phyloP scores from a whole-genome alignment of 2,888 invertebrate species.

The Euproctis similis region DNA sequence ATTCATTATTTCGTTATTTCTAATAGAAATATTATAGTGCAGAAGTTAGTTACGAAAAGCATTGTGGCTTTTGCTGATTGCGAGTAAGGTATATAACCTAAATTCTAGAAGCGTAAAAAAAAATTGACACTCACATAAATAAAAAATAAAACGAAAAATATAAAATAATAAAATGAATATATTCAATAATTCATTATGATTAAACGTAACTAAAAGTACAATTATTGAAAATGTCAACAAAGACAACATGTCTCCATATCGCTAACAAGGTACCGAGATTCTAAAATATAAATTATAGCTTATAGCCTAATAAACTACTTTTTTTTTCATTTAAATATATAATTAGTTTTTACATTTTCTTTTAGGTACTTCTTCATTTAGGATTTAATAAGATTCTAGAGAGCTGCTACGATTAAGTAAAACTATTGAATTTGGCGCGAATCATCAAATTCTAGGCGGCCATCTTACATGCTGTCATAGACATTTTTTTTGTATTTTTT shows the following conservation, averaged over 20 bases:
- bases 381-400: constrained; percentile 41
- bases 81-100: constrained; percentile 8
- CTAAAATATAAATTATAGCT: constrained; percentile 42
- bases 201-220: constrained; percentile 62
- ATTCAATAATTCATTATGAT: constrained; percentile 68
- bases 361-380: constrained; percentile 44
- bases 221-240: constrained; percentile 49
- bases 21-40: constrained; percentile 11
- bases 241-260: constrained; percentile 30
- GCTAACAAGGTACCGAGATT: constrained; percentile 64
- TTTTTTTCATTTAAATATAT: no score
- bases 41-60: constrained; percentile 21
- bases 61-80: constrained; percentile 10
- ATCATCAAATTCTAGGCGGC: constrained; percentile 20
- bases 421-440: constrained; percentile 20
- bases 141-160: constrained; percentile 68
- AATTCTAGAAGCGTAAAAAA: constrained; percentile 14
- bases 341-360: constrained; percentile 35
- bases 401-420: constrained; percentile 32
- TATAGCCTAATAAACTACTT: constrained; percentile 29
- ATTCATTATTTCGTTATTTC: no score
- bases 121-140: constrained; percentile 39
- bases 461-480: constrained; percentile 17
- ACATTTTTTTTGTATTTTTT: constrained; percentile 16
- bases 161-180: constrained; percentile 75